Percentiles rank a stretch among this genome's conserved stretches.
These are phyloP conservation scores for Aspidiotus rigidus DNA, from an alignment of 2,888 invertebrate species.

Conservation along the genomic window DNA sequence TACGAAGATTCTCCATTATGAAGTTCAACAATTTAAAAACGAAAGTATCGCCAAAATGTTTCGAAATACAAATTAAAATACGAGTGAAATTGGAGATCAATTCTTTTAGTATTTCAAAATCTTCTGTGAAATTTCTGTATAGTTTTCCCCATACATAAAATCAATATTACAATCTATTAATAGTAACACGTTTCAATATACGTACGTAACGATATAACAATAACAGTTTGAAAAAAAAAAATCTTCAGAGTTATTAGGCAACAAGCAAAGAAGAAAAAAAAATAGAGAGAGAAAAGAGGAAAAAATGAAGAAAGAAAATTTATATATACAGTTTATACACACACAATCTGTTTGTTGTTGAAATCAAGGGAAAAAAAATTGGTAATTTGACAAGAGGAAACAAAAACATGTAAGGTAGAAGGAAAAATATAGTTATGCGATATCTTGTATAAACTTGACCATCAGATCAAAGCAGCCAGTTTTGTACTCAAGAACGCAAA, in stretches of 20 bases:
- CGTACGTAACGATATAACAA: neutral
- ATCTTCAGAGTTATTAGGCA: neutral
- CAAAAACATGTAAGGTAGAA: too few species aligned
- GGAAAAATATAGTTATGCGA: neutral
- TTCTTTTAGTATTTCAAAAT: neutral
- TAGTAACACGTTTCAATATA: neutral
- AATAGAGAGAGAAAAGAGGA: neutral
- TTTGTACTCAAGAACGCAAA: neutral
- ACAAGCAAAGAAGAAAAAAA: neutral
- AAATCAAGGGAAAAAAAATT: neutral
- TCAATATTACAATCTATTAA: too few species aligned
- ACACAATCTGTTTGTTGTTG: neutral
- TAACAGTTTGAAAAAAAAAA: constrained; percentile 1
- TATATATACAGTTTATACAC: neutral
- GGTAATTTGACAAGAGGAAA: neutral
- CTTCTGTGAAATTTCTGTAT: neutral
- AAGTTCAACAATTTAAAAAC: neutral
- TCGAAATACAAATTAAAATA: constrained; percentile 4
- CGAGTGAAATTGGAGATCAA: neutral
- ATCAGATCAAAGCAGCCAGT: constrained; percentile 4
- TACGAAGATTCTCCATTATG: constrained; percentile 1
- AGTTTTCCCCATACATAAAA: too few species aligned
- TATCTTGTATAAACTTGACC: neutral
- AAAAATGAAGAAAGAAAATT: neutral
- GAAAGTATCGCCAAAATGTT: constrained; percentile 4